Conservation (phyloP, 2,797 vertebrate species). For the Mycteria americana region DNA sequence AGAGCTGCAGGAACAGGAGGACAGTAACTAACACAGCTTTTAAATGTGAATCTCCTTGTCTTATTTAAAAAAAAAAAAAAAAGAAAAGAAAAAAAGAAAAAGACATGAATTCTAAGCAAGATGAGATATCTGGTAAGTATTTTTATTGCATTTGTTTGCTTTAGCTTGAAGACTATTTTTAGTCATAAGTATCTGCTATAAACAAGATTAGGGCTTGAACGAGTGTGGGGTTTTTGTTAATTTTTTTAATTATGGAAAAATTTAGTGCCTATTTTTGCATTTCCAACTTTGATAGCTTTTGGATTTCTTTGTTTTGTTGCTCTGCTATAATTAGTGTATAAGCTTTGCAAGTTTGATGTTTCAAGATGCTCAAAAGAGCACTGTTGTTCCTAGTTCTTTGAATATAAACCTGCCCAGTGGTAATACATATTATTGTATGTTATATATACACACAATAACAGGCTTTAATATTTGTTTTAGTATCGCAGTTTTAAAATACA, state of each 20-base stretch:
- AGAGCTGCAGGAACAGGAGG: constrained; percentile 1
- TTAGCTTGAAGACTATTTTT: neutral
- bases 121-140: constrained; percentile 66
- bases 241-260: neutral
- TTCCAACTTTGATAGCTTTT: constrained; percentile 19
- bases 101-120: constrained; percentile 2
- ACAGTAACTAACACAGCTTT: constrained; percentile 29
- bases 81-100: neutral
- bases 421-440: neutral
- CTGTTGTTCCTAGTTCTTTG: constrained; percentile 20
- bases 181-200: neutral
- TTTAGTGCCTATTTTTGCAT: neutral
- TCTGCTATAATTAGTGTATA: constrained; percentile 55
- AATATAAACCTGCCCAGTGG: neutral
- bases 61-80: neutral
- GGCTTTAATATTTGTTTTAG: neutral
- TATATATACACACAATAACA: neutral
- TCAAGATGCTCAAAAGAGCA: constrained; percentile 45
- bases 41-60: constrained; percentile 8
- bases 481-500: neutral
- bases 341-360: constrained; percentile 66
- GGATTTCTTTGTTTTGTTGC: constrained; percentile 55
- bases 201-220: neutral
- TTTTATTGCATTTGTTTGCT: neutral
- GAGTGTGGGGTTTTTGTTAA: neutral